A percentile compares a stretch with the other conserved stretches of the same genome.
Evolutionary conservation across 2,888 invertebrate genomes (phyloP).

Genomic region (Hermaeophaga mercurialis): DNA sequence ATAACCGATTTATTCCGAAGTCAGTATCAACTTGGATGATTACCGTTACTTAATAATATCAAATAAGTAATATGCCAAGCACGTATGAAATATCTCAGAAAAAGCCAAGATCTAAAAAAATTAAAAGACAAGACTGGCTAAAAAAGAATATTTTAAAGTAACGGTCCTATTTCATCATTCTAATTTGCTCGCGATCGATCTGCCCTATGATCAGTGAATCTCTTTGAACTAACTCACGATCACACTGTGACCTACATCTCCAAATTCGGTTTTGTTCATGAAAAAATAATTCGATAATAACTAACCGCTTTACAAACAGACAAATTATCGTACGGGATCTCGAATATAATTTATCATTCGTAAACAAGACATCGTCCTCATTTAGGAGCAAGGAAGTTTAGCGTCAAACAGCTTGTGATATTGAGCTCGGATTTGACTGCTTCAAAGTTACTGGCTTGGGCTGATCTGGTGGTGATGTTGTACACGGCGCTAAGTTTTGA

Average conservation of each 20-base stretch:
- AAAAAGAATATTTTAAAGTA: no score
- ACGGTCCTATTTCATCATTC: constrained; percentile 19
- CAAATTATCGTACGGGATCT: constrained; percentile 17
- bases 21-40: no score
- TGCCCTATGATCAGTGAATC: constrained; percentile 22
- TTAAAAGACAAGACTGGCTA: no score
- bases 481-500: constrained; percentile 22
- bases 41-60: no score
- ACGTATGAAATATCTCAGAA: no score
- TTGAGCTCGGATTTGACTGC: not conserved
- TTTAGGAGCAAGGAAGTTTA: constrained; percentile 1
- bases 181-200: constrained; percentile 1
- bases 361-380: not conserved
- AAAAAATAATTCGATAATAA: constrained; percentile 27
- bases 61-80: no score
- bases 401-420: not conserved
- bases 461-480: not conserved
- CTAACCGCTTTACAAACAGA: constrained; percentile 21
- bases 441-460: not conserved
- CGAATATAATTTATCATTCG: no score
- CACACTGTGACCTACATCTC: constrained; percentile 27
- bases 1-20: no score
- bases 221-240: constrained; percentile 17
- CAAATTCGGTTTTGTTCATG: constrained; percentile 13
- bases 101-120: no score